Percentiles rank a stretch among this genome's conserved stretches.
Evolutionary conservation across 2,888 invertebrate species (phyloP).

Genomic region (Acanthosepion esculentum): DNA sequence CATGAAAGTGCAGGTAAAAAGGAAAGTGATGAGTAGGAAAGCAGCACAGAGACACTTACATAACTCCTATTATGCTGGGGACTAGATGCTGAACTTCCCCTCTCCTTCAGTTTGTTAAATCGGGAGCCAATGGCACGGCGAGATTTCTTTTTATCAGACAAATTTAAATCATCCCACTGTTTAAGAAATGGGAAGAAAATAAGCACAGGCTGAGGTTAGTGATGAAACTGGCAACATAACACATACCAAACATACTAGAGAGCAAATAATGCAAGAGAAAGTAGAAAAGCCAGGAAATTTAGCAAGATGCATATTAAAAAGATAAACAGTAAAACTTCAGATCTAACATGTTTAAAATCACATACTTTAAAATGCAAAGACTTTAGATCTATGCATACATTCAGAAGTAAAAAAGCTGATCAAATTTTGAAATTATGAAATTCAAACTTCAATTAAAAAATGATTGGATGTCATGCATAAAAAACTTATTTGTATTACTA

Average conservation of each 20-base stretch:
- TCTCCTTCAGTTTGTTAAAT: conserved; percentile 60
- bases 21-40: background rate
- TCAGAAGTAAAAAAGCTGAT: background rate
- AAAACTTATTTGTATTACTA: too few relatives aligned
- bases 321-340: background rate
- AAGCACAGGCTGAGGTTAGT: conserved; percentile 47
- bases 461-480: background rate
- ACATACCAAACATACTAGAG: background rate
- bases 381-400: background rate
- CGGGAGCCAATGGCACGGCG: conserved; percentile 54
- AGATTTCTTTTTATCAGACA: conserved; percentile 61
- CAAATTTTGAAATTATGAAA: background rate
- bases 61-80: conserved; percentile 50
- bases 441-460: background rate
- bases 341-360: background rate
- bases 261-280: background rate
- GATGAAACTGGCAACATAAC: conserved; percentile 43
- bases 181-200: conserved; percentile 47
- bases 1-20: conserved; percentile 35
- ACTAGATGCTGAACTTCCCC: conserved; percentile 53
- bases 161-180: conserved; percentile 53
- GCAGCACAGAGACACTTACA: conserved; percentile 48
- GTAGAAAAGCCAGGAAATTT: background rate
- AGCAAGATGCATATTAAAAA: too few relatives aligned
- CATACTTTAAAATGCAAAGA: too few relatives aligned